Base-by-base conservation (phyloP, 92 coral and sea anemone genomes). In the Pocillopora meandrina region DNA sequence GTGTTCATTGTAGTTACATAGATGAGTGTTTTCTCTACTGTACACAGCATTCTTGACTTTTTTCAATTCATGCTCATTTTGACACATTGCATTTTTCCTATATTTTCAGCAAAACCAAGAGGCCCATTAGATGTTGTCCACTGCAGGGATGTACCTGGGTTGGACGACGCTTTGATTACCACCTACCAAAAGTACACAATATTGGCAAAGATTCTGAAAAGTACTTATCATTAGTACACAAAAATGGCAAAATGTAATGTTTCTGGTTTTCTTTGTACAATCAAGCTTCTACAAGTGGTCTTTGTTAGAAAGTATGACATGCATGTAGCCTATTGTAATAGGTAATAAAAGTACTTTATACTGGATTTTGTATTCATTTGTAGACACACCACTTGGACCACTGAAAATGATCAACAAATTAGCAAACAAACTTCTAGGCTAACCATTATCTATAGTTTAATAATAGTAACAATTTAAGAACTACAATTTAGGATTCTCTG, bases 101-200 rank as follows among this genome's bases (percentile, higher is more conserved):
- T 42, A 42, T 42, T 42, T 42, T 42, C 49, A 42, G 49, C 49
- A 42, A 42, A 42, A 42, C 49, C 49, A 42, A 42, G 49, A 42
- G 49, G 49, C 49, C 5, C 49, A 42, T 42, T 42, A 3, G 49
- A 42, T 42, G 49, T 42, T 42, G 49, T 42, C 49, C 49, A 42
- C 49, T 42, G 1, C 3, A 85, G 84, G 84, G 89, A 77, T 85
- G 89, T 85, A 78, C 78, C 70, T 85, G 89, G 89, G 89, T 85
- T 78, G 89, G 89, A 65, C 31, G 84, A 78, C 74, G 79, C 78
- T 85, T 77, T 26, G 89, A 85, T 85, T 85, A 85, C 71, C 89
- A 85, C 78, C 73, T 71, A 67, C 89, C 84, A 59, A 78, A 78
- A 49, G 79, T 42, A 42, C 3, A 42, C 49, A 42, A 42, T 42